Evolutionary conservation across 2,888 invertebrate species (phyloP).

Genomic region (Eudemis profundana): DNA sequence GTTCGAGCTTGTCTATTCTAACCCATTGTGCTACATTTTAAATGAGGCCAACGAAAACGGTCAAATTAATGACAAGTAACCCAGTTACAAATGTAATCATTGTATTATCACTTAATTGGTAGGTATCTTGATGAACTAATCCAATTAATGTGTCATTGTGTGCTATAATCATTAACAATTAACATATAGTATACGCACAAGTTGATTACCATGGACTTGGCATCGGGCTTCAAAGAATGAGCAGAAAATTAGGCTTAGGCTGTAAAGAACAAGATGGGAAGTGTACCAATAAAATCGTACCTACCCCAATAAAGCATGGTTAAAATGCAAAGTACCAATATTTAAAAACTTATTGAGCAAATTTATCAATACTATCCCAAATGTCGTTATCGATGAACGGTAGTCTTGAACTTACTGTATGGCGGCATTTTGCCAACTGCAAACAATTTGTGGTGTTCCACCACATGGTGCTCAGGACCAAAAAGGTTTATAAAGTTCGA

Average conservation of each 20-base stretch:
- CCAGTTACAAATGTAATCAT: slow-evolving; percentile 12
- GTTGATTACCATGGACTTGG: background rate
- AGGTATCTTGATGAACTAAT: background rate
- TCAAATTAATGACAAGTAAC: slow-evolving; percentile 15
- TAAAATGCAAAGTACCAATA: background rate
- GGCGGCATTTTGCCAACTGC: background rate
- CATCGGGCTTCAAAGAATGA: too few relatives aligned
- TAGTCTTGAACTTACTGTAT: background rate
- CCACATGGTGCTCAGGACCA: background rate
- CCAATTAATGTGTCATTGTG: background rate
- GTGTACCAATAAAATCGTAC: too few relatives aligned
- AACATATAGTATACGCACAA: too few relatives aligned
- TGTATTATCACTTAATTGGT: background rate
- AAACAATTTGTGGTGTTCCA: background rate
- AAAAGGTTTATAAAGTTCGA: background rate
- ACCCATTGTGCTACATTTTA: background rate
- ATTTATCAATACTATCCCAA: background rate
- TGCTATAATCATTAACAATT: too few relatives aligned
- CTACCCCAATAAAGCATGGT: too few relatives aligned
- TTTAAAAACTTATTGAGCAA: background rate
- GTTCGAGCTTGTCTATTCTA: too few relatives aligned
- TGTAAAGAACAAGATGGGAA: too few relatives aligned
- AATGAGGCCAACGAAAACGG: slow-evolving; percentile 7
- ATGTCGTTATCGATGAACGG: background rate
- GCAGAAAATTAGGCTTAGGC: too few relatives aligned